Conservation (phyloP, 2,113 vertebrate species). For the Andinoacara biseriatus region DNA sequence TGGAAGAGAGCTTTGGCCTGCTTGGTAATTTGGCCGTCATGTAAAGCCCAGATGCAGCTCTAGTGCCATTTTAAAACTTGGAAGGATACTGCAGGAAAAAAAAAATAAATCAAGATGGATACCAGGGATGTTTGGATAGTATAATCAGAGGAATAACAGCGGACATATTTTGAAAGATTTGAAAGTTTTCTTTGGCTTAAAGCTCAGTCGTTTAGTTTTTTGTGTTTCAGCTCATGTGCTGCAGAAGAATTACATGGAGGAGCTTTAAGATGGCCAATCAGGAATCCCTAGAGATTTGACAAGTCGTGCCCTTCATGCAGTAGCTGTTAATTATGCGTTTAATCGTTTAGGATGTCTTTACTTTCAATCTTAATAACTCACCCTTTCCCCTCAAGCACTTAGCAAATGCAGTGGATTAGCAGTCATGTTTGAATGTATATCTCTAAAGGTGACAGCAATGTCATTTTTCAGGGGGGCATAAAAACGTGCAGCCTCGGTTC, state of each 20-base stretch:
- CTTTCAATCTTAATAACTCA: slow-evolving; percentile 91
- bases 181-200: slow-evolving; percentile 23
- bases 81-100: slow-evolving; percentile 20
- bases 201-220: slow-evolving; percentile 3
- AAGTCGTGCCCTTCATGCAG: slow-evolving; percentile 69
- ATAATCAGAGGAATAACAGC: slow-evolving; percentile 32
- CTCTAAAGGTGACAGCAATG: slow-evolving; percentile 66
- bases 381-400: slow-evolving; percentile 67
- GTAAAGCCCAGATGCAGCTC: slow-evolving; percentile 39
- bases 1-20: slow-evolving; percentile 44
- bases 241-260: slow-evolving; percentile 32
- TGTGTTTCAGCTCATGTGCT: slow-evolving; percentile 36
- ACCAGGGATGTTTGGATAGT: background rate
- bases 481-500: slow-evolving; percentile 29
- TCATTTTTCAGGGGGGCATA: slow-evolving; percentile 55
- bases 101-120: slow-evolving; percentile 17
- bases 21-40: slow-evolving; percentile 24
- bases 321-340: slow-evolving; percentile 69
- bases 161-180: slow-evolving; percentile 10
- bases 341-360: slow-evolving; percentile 86
- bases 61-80: slow-evolving; percentile 26
- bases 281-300: slow-evolving; percentile 61
- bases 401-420: slow-evolving; percentile 57
- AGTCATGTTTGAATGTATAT: slow-evolving; percentile 59
- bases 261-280: slow-evolving; percentile 44